Evolutionary conservation across 2,888 invertebrate species (phyloP), one percentile per base, ranked within the genome.

Genomic region (Pilophorus perplexus): DNA sequence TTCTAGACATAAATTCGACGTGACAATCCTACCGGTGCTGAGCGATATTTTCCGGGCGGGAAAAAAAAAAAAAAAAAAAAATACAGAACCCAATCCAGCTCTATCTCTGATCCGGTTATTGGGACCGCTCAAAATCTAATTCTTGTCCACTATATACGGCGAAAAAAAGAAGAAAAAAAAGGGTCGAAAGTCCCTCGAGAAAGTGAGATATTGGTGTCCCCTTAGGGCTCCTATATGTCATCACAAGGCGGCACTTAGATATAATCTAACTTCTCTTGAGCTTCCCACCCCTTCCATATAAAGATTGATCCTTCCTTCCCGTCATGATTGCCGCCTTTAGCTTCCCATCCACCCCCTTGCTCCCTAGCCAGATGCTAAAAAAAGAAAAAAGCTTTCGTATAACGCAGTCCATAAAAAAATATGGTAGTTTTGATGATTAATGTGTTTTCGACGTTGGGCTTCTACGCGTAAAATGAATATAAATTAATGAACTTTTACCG

Each of bases 171-270:
- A 16, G 33, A 64, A 23, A 60, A 60, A 60, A 42, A 42, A 42
- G 38, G 14, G 42, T 14, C n/a, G 52, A 25, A 18, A 25, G 65
- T 66, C 66, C 66, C 66, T 57, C 3, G 66, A 66, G 66, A 46
- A 52, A 52, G 48, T 59, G 57, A 57, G 66, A 66, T 66, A 66
- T 66, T 66, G 66, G 57, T 66, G 57, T 66, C 66, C 66, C 66
- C 66, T 57, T 46, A 66, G 66, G 66, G 57, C 48, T 33, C 46
- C 66, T 50, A 57, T 66, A 66, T 66, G 66, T 66, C 65, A 65
- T 65, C 65, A 65, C 65, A 65, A 54, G 66, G 66, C 66, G 55
- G 66, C 57, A 57, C 57, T 66, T 64, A 52, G 64, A 33, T 50
- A 27, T 52, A 64, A 64, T 64, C 52, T 64, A 38, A 20, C 44